These are phyloP conservation scores for Amblyjoppa fuscipennis DNA, from an alignment of 2,888 invertebrate species.

Conservation along the genomic window DNA sequence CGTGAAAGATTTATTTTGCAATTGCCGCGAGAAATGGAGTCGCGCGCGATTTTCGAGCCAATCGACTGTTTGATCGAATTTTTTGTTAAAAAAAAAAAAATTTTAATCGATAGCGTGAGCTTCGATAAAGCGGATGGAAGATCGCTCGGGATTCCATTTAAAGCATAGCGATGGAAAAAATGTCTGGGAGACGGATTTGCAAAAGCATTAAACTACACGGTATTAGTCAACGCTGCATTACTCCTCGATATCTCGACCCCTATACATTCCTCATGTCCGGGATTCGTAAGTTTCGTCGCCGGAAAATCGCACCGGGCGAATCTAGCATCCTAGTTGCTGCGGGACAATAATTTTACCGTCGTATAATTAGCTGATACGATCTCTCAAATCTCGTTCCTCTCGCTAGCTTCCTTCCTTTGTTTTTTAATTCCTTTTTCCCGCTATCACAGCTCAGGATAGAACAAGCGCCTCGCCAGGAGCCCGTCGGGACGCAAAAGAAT, in stretches of 20 bases:
- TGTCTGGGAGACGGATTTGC: not conserved
- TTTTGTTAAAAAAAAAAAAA: not conserved
- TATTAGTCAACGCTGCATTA: not conserved
- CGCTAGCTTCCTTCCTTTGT: not conserved
- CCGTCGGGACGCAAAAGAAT: conserved; percentile 76
- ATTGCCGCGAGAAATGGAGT: not conserved
- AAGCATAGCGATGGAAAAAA: conserved; percentile 3
- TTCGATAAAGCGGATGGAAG: conserved; percentile 10
- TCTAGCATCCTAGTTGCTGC: conserved; percentile 15
- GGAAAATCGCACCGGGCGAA: conserved; percentile 29
- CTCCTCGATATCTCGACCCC: not conserved
- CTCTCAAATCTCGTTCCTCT: conserved; percentile 55
- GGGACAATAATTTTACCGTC: conserved; percentile 75
- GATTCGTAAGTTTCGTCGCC: conserved; percentile 45
- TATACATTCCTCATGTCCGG: conserved; percentile 34
- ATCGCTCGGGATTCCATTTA: not conserved
- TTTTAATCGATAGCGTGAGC: not conserved
- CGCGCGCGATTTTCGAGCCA: not conserved
- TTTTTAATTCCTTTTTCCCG: not conserved
- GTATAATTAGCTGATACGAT: conserved; percentile 79
- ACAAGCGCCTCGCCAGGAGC: conserved; percentile 68
- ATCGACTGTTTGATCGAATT: not conserved
- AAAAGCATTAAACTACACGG: conserved; percentile 1
- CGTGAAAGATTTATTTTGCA: not conserved
- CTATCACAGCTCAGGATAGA: conserved; percentile 22